Evolutionary conservation across 2,113 vertebrate species (phyloP).

Genomic region (Fregetta grallaria): DNA sequence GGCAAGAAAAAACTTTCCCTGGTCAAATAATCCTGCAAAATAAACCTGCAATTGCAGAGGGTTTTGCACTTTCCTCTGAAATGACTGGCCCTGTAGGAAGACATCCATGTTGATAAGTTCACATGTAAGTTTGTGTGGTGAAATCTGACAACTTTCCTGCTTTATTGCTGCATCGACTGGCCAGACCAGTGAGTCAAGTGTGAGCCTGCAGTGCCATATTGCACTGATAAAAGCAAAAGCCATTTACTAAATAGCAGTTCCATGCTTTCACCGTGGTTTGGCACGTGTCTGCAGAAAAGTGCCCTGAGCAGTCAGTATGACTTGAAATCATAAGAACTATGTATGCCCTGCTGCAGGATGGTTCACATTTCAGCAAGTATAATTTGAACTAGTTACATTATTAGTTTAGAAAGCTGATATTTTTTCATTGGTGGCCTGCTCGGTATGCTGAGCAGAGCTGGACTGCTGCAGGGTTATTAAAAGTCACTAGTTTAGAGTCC

Average conservation of each 20-base stretch:
- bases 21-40: neutral
- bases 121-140: no score
- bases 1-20: neutral
- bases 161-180: neutral
- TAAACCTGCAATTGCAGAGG: neutral
- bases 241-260: accelerated
- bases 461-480: neutral
- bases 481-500: neutral
- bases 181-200: neutral
- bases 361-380: neutral
- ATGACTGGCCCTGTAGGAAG: neutral
- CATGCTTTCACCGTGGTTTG: accelerated
- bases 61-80: neutral
- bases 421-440: neutral
- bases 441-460: neutral
- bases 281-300: neutral
- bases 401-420: accelerated
- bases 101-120: accelerated
- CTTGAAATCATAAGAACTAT: neutral
- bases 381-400: neutral
- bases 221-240: neutral
- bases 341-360: neutral
- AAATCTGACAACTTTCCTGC: neutral
- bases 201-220: neutral
- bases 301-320: accelerated